Evolutionary conservation across 2,797 vertebrate species (phyloP).

Genomic region (Sebastes steindachneri): DNA sequence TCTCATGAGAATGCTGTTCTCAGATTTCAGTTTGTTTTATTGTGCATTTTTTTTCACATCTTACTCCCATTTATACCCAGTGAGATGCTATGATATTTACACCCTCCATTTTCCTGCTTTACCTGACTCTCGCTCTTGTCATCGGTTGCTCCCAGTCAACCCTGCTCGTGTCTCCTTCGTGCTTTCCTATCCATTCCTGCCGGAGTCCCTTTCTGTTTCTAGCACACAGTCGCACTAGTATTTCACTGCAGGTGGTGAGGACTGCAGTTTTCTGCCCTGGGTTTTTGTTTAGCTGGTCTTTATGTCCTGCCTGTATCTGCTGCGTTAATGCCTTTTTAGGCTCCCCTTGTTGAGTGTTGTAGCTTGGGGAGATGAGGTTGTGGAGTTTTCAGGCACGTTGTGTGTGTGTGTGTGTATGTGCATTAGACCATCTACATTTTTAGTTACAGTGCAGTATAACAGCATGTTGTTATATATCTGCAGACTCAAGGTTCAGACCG

Average conservation of each 20-base stretch:
- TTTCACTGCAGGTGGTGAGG: slow-evolving; percentile 36
- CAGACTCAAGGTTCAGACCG: slow-evolving; percentile 23
- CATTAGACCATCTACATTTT: not conserved
- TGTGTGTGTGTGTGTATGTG: not conserved
- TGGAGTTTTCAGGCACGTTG: not conserved
- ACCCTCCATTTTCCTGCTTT: not conserved
- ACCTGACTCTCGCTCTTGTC: not conserved
- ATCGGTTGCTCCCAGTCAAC: not conserved
- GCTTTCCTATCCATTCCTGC: slow-evolving; percentile 10
- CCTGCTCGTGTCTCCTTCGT: not conserved
- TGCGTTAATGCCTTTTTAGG: slow-evolving; percentile 17
- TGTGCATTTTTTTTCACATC: not conserved
- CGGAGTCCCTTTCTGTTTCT: slow-evolving; percentile 9
- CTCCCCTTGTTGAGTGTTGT: not conserved
- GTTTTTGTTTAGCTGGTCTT: slow-evolving; percentile 29
- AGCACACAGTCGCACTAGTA: not conserved
- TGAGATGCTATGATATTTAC: not conserved
- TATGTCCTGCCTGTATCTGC: slow-evolving; percentile 23
- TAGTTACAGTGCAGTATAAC: not conserved
- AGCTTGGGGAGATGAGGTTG: not conserved
- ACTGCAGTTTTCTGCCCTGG: slow-evolving; percentile 12
- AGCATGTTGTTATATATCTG: not conserved
- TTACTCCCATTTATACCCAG: not conserved
- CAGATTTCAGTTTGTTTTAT: not conserved
- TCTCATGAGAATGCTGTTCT: not conserved